Percentiles rank a stretch among this genome's conserved stretches.
These are phyloP conservation scores for Perognathus longimembris DNA, from an alignment of 2,113 vertebrate species.

Conservation along the genomic window DNA sequence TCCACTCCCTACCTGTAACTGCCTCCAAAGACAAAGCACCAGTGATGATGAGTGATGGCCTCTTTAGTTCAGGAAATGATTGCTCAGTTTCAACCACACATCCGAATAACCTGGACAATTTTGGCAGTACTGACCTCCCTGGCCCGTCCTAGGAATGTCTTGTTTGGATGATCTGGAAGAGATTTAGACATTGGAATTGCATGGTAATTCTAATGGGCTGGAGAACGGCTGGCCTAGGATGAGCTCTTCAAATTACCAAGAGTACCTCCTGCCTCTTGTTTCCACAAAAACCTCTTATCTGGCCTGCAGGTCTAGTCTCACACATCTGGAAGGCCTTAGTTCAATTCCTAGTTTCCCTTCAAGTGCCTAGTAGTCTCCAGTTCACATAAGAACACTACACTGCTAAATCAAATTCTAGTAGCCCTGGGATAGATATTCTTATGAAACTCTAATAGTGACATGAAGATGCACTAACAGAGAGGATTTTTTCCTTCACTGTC, in stretches of 20 bases:
- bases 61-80: not conserved
- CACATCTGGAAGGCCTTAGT: not conserved
- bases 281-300: not conserved
- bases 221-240: not conserved
- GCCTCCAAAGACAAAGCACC: not conserved
- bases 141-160: not conserved
- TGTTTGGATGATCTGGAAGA: not conserved
- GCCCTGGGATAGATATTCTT: not conserved
- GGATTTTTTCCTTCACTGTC: not conserved
- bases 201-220: not conserved
- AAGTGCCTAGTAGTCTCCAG: not conserved
- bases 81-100: not conserved
- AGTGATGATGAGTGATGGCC: not conserved
- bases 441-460: not conserved
- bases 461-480: not conserved
- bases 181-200: not conserved
- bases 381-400: not conserved
- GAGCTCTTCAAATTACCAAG: not conserved
- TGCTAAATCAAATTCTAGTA: constrained; percentile 33
- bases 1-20: not conserved
- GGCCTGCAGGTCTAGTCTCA: not conserved
- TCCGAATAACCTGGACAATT: not conserved
- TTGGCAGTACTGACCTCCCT: not conserved
- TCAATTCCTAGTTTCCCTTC: not conserved
- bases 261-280: not conserved